These are phyloP conservation scores for Drosophila dives DNA, from an alignment of 2,888 invertebrate species.

Conservation along the genomic window DNA sequence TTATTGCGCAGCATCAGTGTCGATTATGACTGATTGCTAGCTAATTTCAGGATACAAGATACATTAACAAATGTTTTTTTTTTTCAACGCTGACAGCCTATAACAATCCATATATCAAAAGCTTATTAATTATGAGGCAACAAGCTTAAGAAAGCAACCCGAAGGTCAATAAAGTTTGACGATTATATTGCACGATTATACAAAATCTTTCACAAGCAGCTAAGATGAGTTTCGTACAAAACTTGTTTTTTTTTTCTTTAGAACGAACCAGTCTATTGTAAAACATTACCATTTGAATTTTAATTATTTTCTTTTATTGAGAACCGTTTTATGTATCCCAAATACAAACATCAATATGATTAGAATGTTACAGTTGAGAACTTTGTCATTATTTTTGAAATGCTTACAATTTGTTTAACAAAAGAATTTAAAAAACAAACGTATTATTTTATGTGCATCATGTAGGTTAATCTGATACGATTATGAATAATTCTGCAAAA, in stretches of 20 bases:
- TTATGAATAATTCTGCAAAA: constrained; percentile 22
- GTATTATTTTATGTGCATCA: constrained; percentile 10
- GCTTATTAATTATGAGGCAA: constrained; percentile 24
- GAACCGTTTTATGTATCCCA: constrained; percentile 4
- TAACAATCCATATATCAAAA: constrained; percentile 4
- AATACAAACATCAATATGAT: constrained; percentile 15
- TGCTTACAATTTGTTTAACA: constrained; percentile 34
- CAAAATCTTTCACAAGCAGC: constrained; percentile 11
- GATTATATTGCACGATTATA: constrained; percentile 24
- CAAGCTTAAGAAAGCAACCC: constrained; percentile 25
- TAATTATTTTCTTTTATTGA: background rate
- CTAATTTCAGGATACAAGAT: background rate
- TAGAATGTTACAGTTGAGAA: constrained; percentile 7
- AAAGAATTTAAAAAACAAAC: constrained; percentile 21
- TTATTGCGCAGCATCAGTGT: background rate
- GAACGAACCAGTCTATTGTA: constrained; percentile 17
- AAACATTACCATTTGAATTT: background rate
- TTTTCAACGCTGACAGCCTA: background rate
- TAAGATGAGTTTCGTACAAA: constrained; percentile 15
- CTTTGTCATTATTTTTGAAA: constrained; percentile 25
- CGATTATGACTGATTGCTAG: constrained; percentile 23
- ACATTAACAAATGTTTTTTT: constrained; percentile 9
- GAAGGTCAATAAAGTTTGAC: constrained; percentile 42
- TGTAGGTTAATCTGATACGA: constrained; percentile 24
- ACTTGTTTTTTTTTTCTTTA: constrained; percentile 16